These are phyloP conservation scores for Aelia acuminata DNA, from an alignment of 2,888 invertebrate genomes.

Conservation along the genomic window DNA sequence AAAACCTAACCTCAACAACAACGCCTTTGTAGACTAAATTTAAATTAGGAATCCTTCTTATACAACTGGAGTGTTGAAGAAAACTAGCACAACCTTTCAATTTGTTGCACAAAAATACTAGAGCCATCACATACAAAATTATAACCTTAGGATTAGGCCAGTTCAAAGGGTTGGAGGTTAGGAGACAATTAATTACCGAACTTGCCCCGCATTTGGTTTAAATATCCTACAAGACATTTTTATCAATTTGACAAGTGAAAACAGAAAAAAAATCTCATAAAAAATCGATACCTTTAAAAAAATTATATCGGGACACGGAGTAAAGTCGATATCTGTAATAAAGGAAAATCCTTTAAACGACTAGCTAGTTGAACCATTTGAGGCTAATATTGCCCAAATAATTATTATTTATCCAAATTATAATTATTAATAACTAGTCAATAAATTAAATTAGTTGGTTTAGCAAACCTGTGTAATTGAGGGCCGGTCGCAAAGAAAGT, in stretches of 20 bases:
- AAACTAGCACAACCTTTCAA: slow-evolving; percentile 25
- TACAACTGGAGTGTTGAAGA: not conserved
- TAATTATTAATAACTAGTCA: not conserved
- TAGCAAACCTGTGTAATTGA: slow-evolving; percentile 29
- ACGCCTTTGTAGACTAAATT: slow-evolving; percentile 19
- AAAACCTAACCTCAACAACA: slow-evolving; percentile 38
- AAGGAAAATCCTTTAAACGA: not conserved
- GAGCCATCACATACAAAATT: slow-evolving; percentile 25
- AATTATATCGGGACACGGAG: not conserved
- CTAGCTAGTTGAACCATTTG: not conserved
- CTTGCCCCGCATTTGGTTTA: not conserved
- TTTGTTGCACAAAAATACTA: slow-evolving; percentile 1
- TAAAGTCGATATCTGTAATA: not conserved
- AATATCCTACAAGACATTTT: not conserved
- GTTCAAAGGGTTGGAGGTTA: not conserved
- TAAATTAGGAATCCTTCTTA: not conserved
- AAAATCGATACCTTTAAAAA: not conserved
- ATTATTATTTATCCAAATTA: too few relatives aligned
- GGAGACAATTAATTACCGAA: not conserved
- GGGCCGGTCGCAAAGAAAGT: not conserved
- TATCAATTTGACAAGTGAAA: not conserved
- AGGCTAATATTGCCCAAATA: too few relatives aligned
- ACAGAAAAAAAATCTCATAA: not conserved
- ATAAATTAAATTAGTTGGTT: not conserved
- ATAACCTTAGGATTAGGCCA: not conserved